Conservation (phyloP, 2,797 vertebrate species). For the Chiroxiphia lanceolata region DNA sequence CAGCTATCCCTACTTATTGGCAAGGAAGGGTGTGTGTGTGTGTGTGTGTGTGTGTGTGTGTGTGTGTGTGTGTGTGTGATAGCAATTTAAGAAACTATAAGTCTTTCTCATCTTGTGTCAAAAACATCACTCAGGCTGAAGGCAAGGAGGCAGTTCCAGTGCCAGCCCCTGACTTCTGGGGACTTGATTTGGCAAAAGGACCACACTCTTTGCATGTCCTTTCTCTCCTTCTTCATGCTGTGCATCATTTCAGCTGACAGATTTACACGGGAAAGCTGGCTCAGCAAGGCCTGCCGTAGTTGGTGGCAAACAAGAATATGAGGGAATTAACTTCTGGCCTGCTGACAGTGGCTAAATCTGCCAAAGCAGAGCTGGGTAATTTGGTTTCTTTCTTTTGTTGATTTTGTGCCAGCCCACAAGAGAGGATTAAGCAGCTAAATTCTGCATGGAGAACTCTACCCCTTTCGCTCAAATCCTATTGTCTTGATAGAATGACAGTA, state of each 20-base stretch:
- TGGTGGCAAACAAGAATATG: constrained; percentile 81
- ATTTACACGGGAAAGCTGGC: constrained; percentile 77
- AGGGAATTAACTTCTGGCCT: constrained; percentile 91
- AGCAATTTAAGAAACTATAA: constrained; percentile 18
- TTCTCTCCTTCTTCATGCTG: constrained; percentile 74
- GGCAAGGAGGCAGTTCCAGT: neutral
- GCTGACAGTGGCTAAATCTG: constrained; percentile 87
- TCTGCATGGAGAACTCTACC: constrained; percentile 82
- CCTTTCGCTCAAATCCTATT: constrained; percentile 77
- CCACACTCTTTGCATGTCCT: constrained; percentile 75
- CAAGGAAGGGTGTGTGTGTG: neutral
- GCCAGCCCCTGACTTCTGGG: constrained; percentile 59
- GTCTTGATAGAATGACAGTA: constrained; percentile 79
- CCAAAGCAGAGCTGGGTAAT: constrained; percentile 91
- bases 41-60: neutral
- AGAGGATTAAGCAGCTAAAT: constrained; percentile 90
- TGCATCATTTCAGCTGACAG: constrained; percentile 82
- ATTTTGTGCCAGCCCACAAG: constrained; percentile 90
- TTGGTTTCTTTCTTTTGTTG: constrained; percentile 92
- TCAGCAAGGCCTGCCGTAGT: constrained; percentile 73
- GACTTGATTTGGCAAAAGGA: constrained; percentile 52
- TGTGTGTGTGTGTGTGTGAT: neutral
- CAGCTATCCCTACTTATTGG: constrained; percentile 24
- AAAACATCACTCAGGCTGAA: constrained; percentile 56
- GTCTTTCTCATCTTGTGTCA: constrained; percentile 66